Evolutionary conservation across 2,797 vertebrate species (phyloP).

Genomic region (Epinephelus coioides): DNA sequence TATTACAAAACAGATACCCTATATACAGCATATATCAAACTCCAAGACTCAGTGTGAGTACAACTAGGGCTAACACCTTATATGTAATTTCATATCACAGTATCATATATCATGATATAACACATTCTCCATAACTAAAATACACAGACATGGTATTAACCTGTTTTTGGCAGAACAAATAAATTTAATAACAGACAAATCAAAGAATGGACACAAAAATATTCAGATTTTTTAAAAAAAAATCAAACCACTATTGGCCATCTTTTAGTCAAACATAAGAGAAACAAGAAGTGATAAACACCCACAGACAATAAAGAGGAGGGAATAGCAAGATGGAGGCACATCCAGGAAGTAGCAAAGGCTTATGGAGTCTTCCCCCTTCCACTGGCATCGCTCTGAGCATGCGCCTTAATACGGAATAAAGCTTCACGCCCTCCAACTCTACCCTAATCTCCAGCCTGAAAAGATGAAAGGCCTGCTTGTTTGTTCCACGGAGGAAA

Average conservation of each 20-base stretch:
- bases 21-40: background rate
- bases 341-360: slow-evolving; percentile 42
- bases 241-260: background rate
- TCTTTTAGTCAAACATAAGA: background rate
- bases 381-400: slow-evolving; percentile 36
- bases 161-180: background rate
- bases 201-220: background rate
- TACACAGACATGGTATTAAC: background rate
- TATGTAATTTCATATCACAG: background rate
- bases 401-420: slow-evolving; percentile 49
- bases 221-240: background rate
- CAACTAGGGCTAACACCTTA: too few species aligned
- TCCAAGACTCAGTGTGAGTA: too few species aligned
- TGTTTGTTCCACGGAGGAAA: slow-evolving; percentile 74
- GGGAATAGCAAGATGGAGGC: slow-evolving; percentile 24
- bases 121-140: background rate
- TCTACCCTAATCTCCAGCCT: slow-evolving; percentile 73
- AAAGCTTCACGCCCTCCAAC: slow-evolving; percentile 68
- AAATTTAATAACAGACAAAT: background rate
- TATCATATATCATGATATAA: background rate
- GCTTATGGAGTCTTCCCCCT: slow-evolving; percentile 56
- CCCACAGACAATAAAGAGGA: background rate
- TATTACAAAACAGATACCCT: background rate
- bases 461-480: slow-evolving; percentile 68
- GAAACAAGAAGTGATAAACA: background rate